A percentile compares a stretch with the other conserved stretches of the same genome.
Conservation (phyloP, 2,888 invertebrate species). For the Calliscelio sp. region DNA sequence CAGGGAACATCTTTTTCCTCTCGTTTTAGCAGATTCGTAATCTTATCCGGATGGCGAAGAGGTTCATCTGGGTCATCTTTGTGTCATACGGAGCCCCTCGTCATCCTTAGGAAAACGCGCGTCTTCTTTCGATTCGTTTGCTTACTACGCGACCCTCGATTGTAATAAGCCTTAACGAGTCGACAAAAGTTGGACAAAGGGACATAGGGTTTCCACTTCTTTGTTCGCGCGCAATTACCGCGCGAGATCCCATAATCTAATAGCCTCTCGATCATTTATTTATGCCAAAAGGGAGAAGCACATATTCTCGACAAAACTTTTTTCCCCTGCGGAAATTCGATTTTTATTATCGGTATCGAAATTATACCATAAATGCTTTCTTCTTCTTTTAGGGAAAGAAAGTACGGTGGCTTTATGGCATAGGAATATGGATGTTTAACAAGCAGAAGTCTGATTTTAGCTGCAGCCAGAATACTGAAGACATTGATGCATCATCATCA, state of each 20-base stretch:
- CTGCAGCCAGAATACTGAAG: no score
- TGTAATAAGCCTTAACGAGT: constrained; percentile 63
- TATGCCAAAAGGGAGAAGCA: constrained; percentile 27
- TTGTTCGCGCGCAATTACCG: constrained; percentile 43
- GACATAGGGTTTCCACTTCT: constrained; percentile 24
- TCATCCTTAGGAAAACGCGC: constrained; percentile 45
- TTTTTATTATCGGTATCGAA: constrained; percentile 20
- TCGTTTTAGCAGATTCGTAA: constrained; percentile 33
- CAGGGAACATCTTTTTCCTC: constrained; percentile 29
- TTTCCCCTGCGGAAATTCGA: constrained; percentile 9
- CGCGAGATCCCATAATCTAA: constrained; percentile 53
- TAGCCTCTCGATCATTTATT: constrained; percentile 54
- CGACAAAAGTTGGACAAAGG: constrained; percentile 55
- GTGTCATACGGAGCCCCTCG: constrained; percentile 48
- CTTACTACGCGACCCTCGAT: constrained; percentile 60
- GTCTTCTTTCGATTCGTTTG: constrained; percentile 31
- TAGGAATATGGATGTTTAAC: background rate
- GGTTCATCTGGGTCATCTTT: constrained; percentile 60
- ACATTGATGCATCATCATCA: no score
- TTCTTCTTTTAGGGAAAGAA: constrained; percentile 2
- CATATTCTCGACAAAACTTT: constrained; percentile 19
- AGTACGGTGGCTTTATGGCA: constrained; percentile 6
- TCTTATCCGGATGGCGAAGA: constrained; percentile 39
- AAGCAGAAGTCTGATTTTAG: no score
- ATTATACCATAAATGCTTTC: constrained; percentile 17